A percentile compares a stretch with the other conserved stretches of the same genome.
Evolutionary conservation across 2,797 vertebrate species (phyloP).

Genomic region (Coregonus suidteri): DNA sequence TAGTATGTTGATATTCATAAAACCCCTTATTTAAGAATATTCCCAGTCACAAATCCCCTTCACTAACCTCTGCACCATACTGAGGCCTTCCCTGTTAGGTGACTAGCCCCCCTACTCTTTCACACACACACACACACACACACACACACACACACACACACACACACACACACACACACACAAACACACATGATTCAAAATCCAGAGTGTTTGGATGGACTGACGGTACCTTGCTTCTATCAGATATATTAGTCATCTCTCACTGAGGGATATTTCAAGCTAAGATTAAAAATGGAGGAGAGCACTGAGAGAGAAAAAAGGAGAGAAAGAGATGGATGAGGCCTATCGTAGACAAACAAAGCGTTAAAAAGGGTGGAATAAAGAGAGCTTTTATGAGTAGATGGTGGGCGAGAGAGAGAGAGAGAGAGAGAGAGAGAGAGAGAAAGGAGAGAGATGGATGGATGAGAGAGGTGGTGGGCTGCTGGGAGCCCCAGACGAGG

Average conservation of each 20-base stretch:
- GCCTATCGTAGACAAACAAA: constrained; percentile 7
- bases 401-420: background rate
- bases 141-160: too few species aligned
- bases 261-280: constrained; percentile 21
- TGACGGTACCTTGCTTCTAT: constrained; percentile 1
- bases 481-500: background rate
- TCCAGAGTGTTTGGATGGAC: background rate
- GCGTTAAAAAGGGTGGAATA: constrained; percentile 8
- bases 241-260: constrained; percentile 5
- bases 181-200: background rate
- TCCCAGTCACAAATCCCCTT: background rate
- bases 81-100: background rate
- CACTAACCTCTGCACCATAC: background rate
- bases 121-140: background rate
- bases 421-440: background rate
- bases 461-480: background rate
- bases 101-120: background rate
- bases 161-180: too few species aligned
- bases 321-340: constrained; percentile 20
- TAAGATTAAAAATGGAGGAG: constrained; percentile 27
- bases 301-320: constrained; percentile 18
- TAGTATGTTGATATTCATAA: background rate
- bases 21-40: background rate
- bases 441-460: constrained; percentile 6
- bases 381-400: background rate